phyloP scores from a whole-genome alignment of 2,797 vertebrate species.

The Peromyscus melanophrys region DNA sequence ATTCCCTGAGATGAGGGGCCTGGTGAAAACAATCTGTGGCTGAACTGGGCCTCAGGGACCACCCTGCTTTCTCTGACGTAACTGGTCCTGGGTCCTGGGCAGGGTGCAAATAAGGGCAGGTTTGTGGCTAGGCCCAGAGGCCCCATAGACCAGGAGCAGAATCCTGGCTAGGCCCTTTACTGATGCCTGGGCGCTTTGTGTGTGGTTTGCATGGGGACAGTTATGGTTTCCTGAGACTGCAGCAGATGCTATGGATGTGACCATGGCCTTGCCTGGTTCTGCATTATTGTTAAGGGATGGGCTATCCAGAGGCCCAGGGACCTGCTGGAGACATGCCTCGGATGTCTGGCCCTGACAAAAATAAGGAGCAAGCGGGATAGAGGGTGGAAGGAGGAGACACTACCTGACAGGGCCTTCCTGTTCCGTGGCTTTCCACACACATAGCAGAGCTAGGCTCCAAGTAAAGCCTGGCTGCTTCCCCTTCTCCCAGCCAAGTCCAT shows the following conservation, averaged over 20 bases:
- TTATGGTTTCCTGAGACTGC: accelerated
- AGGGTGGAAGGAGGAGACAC: too few relatives aligned
- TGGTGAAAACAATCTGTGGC: too few relatives aligned
- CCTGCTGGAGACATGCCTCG: neutral
- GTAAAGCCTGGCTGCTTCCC: neutral
- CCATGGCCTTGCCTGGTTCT: neutral
- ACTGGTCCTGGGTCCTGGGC: too few relatives aligned
- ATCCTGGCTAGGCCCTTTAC: neutral
- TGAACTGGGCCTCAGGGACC: neutral
- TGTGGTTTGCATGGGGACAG: accelerated
- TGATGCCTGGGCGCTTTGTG: neutral
- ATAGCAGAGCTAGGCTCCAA: accelerated
- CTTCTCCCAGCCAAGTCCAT: neutral
- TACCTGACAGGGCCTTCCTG: too few relatives aligned
- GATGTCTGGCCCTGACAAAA: neutral
- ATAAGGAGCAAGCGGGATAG: neutral
- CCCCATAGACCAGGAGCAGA: neutral
- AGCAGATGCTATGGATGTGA: accelerated
- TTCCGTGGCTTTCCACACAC: neutral
- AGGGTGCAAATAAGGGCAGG: accelerated
- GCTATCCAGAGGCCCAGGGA: neutral
- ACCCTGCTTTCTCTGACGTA: accelerated
- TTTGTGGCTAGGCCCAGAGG: neutral
- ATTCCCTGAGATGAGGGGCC: neutral
- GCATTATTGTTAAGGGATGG: neutral